Base-by-base conservation (phyloP, 2,888 invertebrate species). In the Drosophila dives region DNA sequence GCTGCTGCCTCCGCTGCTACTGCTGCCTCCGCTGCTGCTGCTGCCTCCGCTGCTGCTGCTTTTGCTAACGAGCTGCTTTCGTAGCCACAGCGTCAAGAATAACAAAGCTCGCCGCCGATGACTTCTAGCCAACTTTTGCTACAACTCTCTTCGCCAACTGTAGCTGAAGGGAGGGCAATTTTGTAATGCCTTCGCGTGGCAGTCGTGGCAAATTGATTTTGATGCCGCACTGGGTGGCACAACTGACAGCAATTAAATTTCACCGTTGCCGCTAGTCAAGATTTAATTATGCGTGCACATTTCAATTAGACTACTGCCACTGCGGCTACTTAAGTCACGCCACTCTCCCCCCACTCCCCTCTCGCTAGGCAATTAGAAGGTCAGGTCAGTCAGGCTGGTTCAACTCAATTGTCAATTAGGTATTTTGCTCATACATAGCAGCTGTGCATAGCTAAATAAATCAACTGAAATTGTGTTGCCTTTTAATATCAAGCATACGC, bases 281-380 rank as follows among this genome's bases (percentile, higher is more conserved):
- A 85, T 73, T 86, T 83, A 86, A 86, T 87, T 87, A 83, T 82
- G 82, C 82, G 86, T 85, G 71, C 78, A 76, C 76, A 83, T 86
- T 85, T 74, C 80, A 84, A 83, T 82, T 83, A 81, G 56, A 64
- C 23, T 38, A 54, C 63, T 64, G 42, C 55, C 26, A 48, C 66
- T 59, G 38, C 32, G 12, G 38, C 53, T 66, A 63, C 64, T 40
- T 70, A 67, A 49, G 51, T 34, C 40, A 38, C 26, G 4, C 26
- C 26, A 3, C 10, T 38, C 8, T 5, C 11, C 54, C 29, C 29
- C 6, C n/a, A 36, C 29, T 5, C 6, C n/a, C 10, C 8, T 6
- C 23, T 26, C 17, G 3, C 15, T 55, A 51, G 17, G 66, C 75
- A 65, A 74, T 78, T 72, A 77, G 56, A 72, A 66, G 63, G 48